A percentile compares a stretch with the other conserved stretches of the same genome.
phyloP scores from a whole-genome alignment of 1,140 invertebrate species.

The Lordiphosa mommai region DNA sequence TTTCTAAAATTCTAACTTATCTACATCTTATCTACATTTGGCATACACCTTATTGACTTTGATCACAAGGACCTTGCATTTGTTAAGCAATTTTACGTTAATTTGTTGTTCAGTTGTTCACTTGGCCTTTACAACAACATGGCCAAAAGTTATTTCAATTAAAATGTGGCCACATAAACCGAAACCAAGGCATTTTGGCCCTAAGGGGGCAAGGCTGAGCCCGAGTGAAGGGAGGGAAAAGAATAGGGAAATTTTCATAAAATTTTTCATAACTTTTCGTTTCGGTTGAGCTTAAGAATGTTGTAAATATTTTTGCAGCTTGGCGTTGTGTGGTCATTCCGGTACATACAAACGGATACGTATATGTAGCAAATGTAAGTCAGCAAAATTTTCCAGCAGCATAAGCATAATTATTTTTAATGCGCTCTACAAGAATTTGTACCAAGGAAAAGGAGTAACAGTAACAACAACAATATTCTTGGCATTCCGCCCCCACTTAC shows the following conservation, averaged over 20 bases:
- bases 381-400: slow-evolving; percentile 55
- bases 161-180: slow-evolving; percentile 37
- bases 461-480: slow-evolving; percentile 17
- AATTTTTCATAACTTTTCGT: slow-evolving; percentile 48
- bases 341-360: background rate
- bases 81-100: too few relatives aligned
- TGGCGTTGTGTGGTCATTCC: slow-evolving; percentile 2
- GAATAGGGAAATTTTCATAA: slow-evolving; percentile 39
- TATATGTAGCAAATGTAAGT: slow-evolving; percentile 14
- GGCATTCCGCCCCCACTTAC: background rate
- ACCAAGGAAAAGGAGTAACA: slow-evolving; percentile 3
- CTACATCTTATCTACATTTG: too few relatives aligned
- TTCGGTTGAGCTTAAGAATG: slow-evolving; percentile 48
- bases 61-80: too few relatives aligned
- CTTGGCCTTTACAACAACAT: too few relatives aligned
- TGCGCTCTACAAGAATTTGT: slow-evolving; percentile 45
- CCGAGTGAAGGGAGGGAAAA: background rate
- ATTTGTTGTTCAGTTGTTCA: too few relatives aligned
- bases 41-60: too few relatives aligned
- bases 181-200: background rate
- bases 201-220: too few relatives aligned
- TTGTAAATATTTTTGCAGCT: slow-evolving; percentile 35
- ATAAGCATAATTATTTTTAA: slow-evolving; percentile 71
- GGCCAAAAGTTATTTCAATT: slow-evolving; percentile 38
- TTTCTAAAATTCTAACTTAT: too few relatives aligned